Evolutionary conservation across 2,113 vertebrate genomes (phyloP).

Genomic region (Microtus montanus): DNA sequence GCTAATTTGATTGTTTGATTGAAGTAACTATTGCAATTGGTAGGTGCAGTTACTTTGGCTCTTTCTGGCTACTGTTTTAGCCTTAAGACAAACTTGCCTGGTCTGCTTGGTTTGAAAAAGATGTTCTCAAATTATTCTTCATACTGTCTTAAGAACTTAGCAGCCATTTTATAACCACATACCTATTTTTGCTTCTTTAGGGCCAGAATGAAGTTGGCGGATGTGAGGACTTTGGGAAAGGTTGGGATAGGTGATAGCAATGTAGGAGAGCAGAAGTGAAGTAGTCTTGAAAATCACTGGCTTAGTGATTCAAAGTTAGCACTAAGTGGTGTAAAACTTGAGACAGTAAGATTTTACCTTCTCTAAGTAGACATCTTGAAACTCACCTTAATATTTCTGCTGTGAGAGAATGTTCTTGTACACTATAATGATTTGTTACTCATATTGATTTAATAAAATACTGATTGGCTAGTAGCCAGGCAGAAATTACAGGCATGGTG

Average conservation of each 20-base stretch:
- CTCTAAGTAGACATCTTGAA: neutral
- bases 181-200: neutral
- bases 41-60: neutral
- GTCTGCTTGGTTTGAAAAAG: neutral
- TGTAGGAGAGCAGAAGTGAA: neutral
- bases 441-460: too few species aligned
- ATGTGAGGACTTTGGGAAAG: neutral
- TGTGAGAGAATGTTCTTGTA: too few species aligned
- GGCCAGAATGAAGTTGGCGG: neutral
- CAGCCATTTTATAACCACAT: neutral
- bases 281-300: neutral
- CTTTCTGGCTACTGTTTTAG: constrained; percentile 9
- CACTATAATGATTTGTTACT: too few species aligned
- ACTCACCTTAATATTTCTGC: neutral
- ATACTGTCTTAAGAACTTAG: neutral
- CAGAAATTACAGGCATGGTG: too few species aligned
- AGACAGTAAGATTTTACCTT: neutral
- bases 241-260: neutral
- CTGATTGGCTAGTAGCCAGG: too few species aligned
- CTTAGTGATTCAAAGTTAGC: neutral
- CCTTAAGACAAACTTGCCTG: neutral
- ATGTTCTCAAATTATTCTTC: neutral
- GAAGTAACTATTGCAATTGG: constrained; percentile 36
- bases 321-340: neutral
- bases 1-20: constrained; percentile 43